Percentiles rank a stretch among this genome's conserved stretches.
phyloP scores from a whole-genome alignment of 2,797 vertebrate genomes.

The Coilia nasus region DNA sequence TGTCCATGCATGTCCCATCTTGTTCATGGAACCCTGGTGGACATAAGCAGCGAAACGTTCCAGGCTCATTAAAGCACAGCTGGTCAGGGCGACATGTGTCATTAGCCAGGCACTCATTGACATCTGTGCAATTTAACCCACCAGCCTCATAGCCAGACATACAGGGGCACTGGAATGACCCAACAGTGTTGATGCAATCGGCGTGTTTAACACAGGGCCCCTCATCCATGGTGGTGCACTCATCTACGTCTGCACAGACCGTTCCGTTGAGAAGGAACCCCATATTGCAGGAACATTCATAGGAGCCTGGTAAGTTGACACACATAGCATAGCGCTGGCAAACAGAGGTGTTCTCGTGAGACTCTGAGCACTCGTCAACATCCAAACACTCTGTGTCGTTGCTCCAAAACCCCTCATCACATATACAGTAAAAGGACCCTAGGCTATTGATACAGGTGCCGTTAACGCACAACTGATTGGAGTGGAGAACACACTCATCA shows the following conservation, averaged over 20 bases:
- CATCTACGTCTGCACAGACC: constrained; percentile 61
- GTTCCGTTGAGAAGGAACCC: constrained; percentile 70
- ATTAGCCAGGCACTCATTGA: constrained; percentile 73
- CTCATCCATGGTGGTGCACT: constrained; percentile 49
- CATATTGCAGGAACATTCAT: constrained; percentile 70
- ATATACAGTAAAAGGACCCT: constrained; percentile 80
- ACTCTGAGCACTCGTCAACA: constrained; percentile 74
- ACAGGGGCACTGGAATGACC: constrained; percentile 74
- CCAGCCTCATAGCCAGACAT: constrained; percentile 62
- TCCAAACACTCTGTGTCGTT: constrained; percentile 74
- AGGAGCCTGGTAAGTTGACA: constrained; percentile 73
- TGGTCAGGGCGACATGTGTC: constrained; percentile 74
- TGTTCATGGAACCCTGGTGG: constrained; percentile 68
- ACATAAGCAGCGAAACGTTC: constrained; percentile 74
- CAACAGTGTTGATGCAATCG: constrained; percentile 72
- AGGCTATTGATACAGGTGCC: constrained; percentile 74
- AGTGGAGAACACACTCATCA: constrained; percentile 69
- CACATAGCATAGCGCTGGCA: constrained; percentile 73
- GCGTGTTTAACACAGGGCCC: constrained; percentile 69
- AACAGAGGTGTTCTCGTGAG: constrained; percentile 55
- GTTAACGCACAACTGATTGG: constrained; percentile 64
- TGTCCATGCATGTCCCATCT: constrained; percentile 69
- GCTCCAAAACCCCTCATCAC: constrained; percentile 71
- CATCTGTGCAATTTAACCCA: constrained; percentile 66
- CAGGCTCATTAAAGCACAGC: constrained; percentile 75